Conservation (phyloP, 1,140 invertebrate species). For the Popillia japonica region DNA sequence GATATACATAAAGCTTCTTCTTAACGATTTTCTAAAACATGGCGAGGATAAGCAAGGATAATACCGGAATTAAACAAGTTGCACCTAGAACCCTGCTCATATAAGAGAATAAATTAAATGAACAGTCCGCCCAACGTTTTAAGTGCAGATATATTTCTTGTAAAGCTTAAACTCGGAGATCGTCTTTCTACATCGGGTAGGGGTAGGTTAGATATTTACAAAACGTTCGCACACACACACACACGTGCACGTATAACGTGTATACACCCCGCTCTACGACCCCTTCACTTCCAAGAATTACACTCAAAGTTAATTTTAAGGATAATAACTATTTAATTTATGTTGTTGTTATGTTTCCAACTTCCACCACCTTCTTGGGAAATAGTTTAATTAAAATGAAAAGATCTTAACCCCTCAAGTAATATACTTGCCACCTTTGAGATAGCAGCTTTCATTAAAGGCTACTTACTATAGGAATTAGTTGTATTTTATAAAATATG, state of each 20-base stretch:
- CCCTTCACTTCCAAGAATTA: conserved; percentile 19
- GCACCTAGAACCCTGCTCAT: conserved; percentile 40
- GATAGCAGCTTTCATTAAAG: too few species aligned
- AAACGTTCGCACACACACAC: conserved; percentile 3
- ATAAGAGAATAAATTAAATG: conserved; percentile 45
- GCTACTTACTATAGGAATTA: too few species aligned
- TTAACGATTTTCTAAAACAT: conserved; percentile 33
- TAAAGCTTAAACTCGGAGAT: conserved; percentile 29
- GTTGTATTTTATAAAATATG: too few species aligned
- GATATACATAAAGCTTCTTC: conserved; percentile 32
- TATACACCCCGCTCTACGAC: background rate
- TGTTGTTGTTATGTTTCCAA: conserved; percentile 38
- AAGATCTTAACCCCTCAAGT: conserved; percentile 1
- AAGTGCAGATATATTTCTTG: conserved; percentile 41
- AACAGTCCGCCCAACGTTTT: conserved; percentile 37
- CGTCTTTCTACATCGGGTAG: conserved; percentile 37
- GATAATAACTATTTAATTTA: conserved; percentile 46
- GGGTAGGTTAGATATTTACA: conserved; percentile 19
- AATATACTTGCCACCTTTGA: too few species aligned
- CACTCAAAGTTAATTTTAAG: conserved; percentile 42
- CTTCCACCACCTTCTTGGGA: conserved; percentile 25
- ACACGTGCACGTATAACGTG: too few species aligned
- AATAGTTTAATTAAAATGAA: conserved; percentile 40
- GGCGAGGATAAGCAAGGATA: conserved; percentile 37
- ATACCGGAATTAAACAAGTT: conserved; percentile 43